Conservation (phyloP, 2,888 invertebrate species). For the Podabrus alpinus region DNA sequence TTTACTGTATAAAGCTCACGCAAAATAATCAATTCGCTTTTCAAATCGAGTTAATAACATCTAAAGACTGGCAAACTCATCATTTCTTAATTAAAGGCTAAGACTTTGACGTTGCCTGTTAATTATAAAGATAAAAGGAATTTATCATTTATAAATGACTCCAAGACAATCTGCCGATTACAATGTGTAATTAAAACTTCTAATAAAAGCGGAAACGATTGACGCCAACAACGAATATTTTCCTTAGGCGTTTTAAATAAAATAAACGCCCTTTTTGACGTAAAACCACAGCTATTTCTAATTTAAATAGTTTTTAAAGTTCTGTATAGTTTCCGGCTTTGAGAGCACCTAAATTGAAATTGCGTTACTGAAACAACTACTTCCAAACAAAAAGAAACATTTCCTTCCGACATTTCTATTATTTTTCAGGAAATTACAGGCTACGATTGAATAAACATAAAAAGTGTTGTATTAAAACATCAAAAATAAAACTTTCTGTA, state of each 20-base stretch:
- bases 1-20: slow-evolving; percentile 19
- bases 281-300: slow-evolving; percentile 27
- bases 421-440: not conserved
- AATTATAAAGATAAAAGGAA: slow-evolving; percentile 30
- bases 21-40: slow-evolving; percentile 19
- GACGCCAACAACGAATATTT: slow-evolving; percentile 1
- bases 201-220: slow-evolving; percentile 27
- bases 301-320: slow-evolving; percentile 31
- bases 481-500: not conserved
- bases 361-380: slow-evolving; percentile 18
- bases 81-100: slow-evolving; percentile 29
- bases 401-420: not conserved
- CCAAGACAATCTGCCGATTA: slow-evolving; percentile 27
- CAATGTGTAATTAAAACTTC: slow-evolving; percentile 34
- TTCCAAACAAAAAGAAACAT: not conserved
- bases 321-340: slow-evolving; percentile 17
- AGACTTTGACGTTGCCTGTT: slow-evolving; percentile 22
- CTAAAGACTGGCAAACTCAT: slow-evolving; percentile 17
- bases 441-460: not conserved
- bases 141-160: slow-evolving; percentile 31
- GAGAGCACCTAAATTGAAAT: slow-evolving; percentile 22
- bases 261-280: slow-evolving; percentile 17
- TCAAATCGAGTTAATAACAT: slow-evolving; percentile 14
- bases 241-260: slow-evolving; percentile 10
- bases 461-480: not conserved